phyloP scores from a whole-genome alignment of 2,888 invertebrate genomes.

The Eustalomyia histrio region DNA sequence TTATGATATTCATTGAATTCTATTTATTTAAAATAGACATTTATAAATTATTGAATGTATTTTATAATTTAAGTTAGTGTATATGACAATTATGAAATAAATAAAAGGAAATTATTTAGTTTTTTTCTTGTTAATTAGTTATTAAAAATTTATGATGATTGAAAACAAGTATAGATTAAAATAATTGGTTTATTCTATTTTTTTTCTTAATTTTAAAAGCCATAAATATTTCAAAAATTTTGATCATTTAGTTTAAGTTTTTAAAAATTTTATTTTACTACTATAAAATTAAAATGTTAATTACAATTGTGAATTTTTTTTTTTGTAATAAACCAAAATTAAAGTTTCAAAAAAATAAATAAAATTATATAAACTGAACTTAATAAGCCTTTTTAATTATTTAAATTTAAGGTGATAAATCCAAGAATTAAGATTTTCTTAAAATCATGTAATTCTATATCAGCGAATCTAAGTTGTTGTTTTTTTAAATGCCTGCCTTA shows the following conservation, averaged over 20 bases:
- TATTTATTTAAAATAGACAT: not conserved
- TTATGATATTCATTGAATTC: constrained; percentile 11
- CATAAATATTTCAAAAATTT: not conserved
- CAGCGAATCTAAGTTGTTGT: too few relatives aligned
- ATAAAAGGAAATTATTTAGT: constrained; percentile 19
- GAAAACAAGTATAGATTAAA: constrained; percentile 11
- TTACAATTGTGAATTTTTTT: too few relatives aligned
- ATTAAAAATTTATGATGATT: constrained; percentile 17
- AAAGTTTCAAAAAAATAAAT: too few relatives aligned
- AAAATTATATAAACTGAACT: too few relatives aligned
- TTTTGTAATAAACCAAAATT: too few relatives aligned
- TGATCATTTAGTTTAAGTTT: too few relatives aligned
- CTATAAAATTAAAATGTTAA: not conserved
- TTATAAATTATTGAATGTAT: constrained; percentile 26
- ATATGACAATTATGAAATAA: constrained; percentile 38
- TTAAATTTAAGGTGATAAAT: too few relatives aligned
- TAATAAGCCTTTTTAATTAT: too few relatives aligned
- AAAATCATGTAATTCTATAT: too few relatives aligned
- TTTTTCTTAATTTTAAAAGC: not conserved
- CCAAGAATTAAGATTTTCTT: too few relatives aligned
- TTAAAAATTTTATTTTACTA: not conserved
- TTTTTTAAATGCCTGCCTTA: too few relatives aligned
- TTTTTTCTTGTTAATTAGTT: constrained; percentile 52
- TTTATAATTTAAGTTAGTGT: constrained; percentile 35
- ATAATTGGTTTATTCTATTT: constrained; percentile 9